phyloP scores from a whole-genome alignment of 2,113 vertebrate species.

The Baryphthengus martii region DNA sequence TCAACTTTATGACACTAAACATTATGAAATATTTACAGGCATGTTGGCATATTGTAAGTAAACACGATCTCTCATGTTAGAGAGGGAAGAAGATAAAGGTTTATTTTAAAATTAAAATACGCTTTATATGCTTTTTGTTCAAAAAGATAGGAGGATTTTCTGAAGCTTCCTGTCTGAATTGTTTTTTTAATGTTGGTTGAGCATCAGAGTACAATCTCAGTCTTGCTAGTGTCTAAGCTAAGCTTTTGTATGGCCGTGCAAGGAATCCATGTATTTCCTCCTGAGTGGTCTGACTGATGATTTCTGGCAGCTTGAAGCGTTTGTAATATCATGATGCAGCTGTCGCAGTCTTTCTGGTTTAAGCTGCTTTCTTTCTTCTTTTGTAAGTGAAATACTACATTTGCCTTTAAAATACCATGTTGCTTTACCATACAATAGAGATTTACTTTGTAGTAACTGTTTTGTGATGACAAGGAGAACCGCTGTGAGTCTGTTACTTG shows the following conservation, averaged over 20 bases:
- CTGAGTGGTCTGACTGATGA: neutral
- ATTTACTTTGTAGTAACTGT: neutral
- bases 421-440: neutral
- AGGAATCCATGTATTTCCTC: neutral
- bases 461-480: neutral
- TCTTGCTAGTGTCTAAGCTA: neutral
- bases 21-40: neutral
- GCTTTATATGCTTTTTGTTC: neutral
- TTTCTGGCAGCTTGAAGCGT: neutral
- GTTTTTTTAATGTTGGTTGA: neutral
- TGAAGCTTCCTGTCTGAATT: slow-evolving; percentile 1
- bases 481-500: neutral
- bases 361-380: neutral
- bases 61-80: neutral
- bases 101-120: neutral
- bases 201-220: neutral
- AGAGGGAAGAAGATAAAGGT: neutral
- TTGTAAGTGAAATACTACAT: neutral
- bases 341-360: neutral
- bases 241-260: neutral
- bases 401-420: neutral
- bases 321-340: neutral
- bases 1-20: neutral
- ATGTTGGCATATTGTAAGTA: neutral
- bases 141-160: neutral